Base-by-base conservation (phyloP, 2,888 invertebrate genomes). In the Dicyrtoma fusca region DNA sequence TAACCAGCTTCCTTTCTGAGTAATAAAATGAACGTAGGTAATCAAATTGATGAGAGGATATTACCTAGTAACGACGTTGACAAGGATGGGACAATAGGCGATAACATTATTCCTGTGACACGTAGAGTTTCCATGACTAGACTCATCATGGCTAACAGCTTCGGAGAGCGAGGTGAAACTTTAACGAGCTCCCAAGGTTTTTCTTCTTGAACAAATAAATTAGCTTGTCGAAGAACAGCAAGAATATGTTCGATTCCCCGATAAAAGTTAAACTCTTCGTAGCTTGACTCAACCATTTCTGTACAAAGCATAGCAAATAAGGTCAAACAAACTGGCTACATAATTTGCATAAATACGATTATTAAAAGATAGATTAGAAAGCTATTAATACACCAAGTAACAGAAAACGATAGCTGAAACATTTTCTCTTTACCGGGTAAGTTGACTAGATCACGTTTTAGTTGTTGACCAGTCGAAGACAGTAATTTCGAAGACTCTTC, bases 141-240 rank as follows among this genome's bases (percentile, higher is more conserved):
- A 82, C 92, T 91, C 71, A 97, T 86, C 64, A 95, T 88, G 17
- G 89, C 88, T 81, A 90, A 87, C 1, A 94, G 84, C 55, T 87
- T 85, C 63, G 87, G 86, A 23, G 85, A 83, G 14, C 82, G 77
- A 25, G 83, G 82, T 3, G 77, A 68, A 11, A 86, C 82, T 81
- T 92, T 91, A 69, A 86, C 88, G 73, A 97, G 86, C 78, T 90
- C 88, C 98, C 98, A 99, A 0, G 97, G 97, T 83, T 91, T 90
- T 80, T 89, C 87, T 3, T 89, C 85, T 82, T 97, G 92, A 81
- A 98, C 90, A 86, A 96, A 93, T 74, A 88, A 85, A 85, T 99
- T 98, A 19, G 92, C 90, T 34, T 88, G 85, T 81, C 92, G 91
- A 13, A 97, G 84, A 0, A 89, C 87, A 13, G 87, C 85, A 84